These are phyloP conservation scores for Lepidocyrtinus sp. DNA, from an alignment of 2,888 invertebrate genomes.

Conservation along the genomic window DNA sequence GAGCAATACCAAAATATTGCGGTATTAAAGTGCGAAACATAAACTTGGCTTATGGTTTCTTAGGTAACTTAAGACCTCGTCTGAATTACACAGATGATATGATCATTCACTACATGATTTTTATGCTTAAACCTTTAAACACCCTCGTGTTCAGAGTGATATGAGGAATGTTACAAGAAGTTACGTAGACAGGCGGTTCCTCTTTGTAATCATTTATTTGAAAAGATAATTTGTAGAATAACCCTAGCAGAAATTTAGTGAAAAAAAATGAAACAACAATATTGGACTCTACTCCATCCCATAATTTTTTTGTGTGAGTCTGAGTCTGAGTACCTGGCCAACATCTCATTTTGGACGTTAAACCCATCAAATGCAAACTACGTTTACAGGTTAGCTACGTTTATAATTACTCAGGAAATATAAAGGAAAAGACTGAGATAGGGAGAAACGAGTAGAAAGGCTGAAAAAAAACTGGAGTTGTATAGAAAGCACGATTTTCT, in stretches of 20 bases:
- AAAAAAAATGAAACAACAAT: background rate
- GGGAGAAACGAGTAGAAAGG: background rate
- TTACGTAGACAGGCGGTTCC: constrained; percentile 46
- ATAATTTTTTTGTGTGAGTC: no score
- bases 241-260: constrained; percentile 3
- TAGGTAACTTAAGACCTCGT: constrained; percentile 43
- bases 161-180: constrained; percentile 26
- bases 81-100: constrained; percentile 44
- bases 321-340: no score
- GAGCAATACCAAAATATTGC: constrained; percentile 27
- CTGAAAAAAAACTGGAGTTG: constrained; percentile 1
- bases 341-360: no score
- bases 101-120: constrained; percentile 39
- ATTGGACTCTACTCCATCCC: no score
- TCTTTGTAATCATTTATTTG: constrained; percentile 59
- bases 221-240: constrained; percentile 58
- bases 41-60: background rate
- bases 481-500: no score
- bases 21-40: background rate
- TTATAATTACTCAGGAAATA: constrained; percentile 22
- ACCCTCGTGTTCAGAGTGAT: no score
- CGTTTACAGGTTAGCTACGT: no score
- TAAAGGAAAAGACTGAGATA: background rate
- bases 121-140: no score
- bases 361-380: background rate